Percentiles rank a stretch among this genome's conserved stretches.
Evolutionary conservation across 1,140 invertebrate genomes (phyloP).

Genomic region (Globodera rostochiensis): DNA sequence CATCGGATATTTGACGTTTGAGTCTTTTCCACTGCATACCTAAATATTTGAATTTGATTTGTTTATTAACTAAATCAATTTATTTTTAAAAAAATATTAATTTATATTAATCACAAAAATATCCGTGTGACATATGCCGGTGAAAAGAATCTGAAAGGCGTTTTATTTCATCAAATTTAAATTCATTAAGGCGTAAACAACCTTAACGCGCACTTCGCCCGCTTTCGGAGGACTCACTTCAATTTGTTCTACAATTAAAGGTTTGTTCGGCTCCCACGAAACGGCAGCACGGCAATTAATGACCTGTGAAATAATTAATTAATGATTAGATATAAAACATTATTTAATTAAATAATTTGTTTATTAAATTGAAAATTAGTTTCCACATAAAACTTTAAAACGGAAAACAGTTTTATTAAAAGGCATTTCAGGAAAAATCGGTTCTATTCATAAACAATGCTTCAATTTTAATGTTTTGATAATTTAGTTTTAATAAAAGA

Average conservation of each 20-base stretch:
- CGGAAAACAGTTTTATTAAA: too few relatives aligned
- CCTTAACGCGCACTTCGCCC: conserved; percentile 72
- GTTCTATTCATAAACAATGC: too few relatives aligned
- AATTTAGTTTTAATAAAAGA: too few relatives aligned
- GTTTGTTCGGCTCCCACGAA: conserved; percentile 69
- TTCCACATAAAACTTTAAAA: too few relatives aligned
- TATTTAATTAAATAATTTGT: not conserved
- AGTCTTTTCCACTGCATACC: conserved; percentile 17
- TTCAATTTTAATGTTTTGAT: too few relatives aligned
- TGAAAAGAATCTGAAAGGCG: conserved; percentile 26
- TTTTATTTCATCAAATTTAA: not conserved
- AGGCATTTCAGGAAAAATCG: too few relatives aligned
- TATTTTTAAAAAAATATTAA: not conserved
- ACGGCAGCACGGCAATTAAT: conserved; percentile 52
- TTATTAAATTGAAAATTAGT: not conserved
- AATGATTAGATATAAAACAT: not conserved
- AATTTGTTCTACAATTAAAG: conserved; percentile 84
- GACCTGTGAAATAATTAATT: not conserved
- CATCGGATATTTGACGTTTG: conserved; percentile 71
- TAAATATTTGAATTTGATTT: conserved; percentile 11
- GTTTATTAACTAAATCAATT: not conserved
- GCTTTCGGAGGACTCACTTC: conserved; percentile 90
- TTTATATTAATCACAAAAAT: conserved; percentile 75
- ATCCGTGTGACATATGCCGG: conserved; percentile 93
- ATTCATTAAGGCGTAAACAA: conserved; percentile 38